These are phyloP conservation scores for Enteromius argenteus DNA, from an alignment of 2,797 vertebrate species.

Conservation along the genomic window DNA sequence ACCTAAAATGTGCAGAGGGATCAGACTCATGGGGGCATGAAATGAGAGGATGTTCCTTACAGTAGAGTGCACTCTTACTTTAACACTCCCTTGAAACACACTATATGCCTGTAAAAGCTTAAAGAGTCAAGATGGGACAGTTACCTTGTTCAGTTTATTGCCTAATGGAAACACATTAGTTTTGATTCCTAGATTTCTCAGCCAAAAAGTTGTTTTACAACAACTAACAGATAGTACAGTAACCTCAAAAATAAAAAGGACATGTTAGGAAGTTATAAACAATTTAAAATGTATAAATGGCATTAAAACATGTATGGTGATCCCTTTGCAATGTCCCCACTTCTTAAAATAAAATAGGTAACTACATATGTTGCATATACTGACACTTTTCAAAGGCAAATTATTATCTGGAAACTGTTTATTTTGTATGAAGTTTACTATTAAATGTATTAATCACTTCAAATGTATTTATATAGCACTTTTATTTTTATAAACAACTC, in stretches of 20 bases:
- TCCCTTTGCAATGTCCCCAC: not conserved
- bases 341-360: not conserved
- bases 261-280: not conserved
- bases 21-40: constrained; percentile 12
- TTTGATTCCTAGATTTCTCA: not conserved
- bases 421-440: not conserved
- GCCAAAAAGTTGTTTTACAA: not conserved
- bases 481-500: not conserved
- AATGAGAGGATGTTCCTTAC: not conserved
- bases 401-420: not conserved
- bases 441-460: not conserved
- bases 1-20: not conserved
- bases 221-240: not conserved
- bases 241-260: not conserved
- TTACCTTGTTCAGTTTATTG: constrained; percentile 3
- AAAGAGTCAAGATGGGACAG: constrained; percentile 7
- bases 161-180: constrained; percentile 13
- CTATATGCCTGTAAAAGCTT: not conserved
- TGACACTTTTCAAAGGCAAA: not conserved
- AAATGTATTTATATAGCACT: not conserved
- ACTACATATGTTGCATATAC: not conserved
- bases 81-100: constrained; percentile 23
- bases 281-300: not conserved
- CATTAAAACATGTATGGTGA: not conserved
- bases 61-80: constrained; percentile 10